Evolutionary conservation across 2,888 invertebrate genomes (phyloP), one percentile per base, ranked within the genome.

Genomic region (Orthonevra nobilis): DNA sequence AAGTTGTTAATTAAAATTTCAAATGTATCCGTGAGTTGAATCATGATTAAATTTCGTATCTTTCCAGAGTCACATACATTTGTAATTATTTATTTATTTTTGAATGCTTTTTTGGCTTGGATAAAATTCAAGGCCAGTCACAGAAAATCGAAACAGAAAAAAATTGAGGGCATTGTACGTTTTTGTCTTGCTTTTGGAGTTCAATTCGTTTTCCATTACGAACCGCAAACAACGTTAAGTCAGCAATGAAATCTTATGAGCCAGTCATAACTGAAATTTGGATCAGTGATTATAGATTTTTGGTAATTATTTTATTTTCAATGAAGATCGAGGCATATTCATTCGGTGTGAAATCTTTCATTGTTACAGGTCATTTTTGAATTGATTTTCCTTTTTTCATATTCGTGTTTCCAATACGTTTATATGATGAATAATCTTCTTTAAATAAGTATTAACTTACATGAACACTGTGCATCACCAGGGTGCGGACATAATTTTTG

Each of bases 11-110:
- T 73, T 73, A 36, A 50, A 40, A 58, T 58, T 58, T 54, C 54
- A 64, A 73, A 73, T 73, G 15, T 73, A 73, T 56, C 48, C 64
- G 64, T 73, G 72, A 73, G 56, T 73, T 73, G 56, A 73, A 73
- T 73, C 36, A 42, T 32, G 36, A 66, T 56, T 56, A 23, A 50
- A 73, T 40, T 19, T 38, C 19, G 30, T 36, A 14, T 20, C 20
- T 56, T 44, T 40, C 14, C 1, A 48, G 32, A 30, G 38, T 28
- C 7, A 12, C 23, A 4, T 19, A 34, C 28, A 20, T 50, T 15
- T 15, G 40, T 30, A 26, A 7, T 64, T 42, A 32, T 42, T 23
- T 44, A 23, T 23, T 23, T 23, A 23, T 4, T 38, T n/a, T n/a
- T 26, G 23, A 26, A 26, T 40, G 48, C 40, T 19, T 52, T 19